Evolutionary conservation across 2,113 vertebrate genomes (phyloP).

Genomic region (Psammodynastes pulverulentus): DNA sequence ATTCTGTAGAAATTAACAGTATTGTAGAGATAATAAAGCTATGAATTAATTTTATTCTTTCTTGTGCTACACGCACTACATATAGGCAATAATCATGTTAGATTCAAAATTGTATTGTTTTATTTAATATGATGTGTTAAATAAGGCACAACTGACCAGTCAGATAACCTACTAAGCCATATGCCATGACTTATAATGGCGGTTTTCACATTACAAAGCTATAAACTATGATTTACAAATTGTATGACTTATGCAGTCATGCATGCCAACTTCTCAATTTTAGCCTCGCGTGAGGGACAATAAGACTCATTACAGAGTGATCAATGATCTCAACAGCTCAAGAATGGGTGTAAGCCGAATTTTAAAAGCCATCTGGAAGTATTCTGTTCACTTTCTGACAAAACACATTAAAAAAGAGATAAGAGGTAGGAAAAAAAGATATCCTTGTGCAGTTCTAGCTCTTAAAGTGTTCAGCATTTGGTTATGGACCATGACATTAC

Average conservation of each 20-base stretch:
- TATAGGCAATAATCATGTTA: not conserved
- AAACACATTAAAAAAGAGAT: not conserved
- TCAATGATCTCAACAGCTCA: not conserved
- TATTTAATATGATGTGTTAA: not conserved
- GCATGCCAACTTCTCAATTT: not conserved
- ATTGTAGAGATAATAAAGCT: not conserved
- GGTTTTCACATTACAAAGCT: not conserved
- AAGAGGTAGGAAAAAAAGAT: not conserved
- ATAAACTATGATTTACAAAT: not conserved
- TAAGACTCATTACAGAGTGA: not conserved
- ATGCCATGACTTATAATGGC: not conserved
- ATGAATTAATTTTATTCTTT: not conserved
- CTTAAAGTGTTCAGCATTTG: not conserved
- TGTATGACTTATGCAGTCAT: not conserved
- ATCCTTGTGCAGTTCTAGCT: not conserved
- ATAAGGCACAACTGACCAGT: not conserved
- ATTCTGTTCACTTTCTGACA: not conserved
- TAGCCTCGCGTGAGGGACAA: not conserved
- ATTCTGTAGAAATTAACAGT: not conserved
- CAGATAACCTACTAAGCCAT: not conserved
- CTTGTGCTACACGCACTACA: not conserved
- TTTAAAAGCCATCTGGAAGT: not conserved
- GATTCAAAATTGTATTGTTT: not conserved
- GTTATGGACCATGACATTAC: not conserved
- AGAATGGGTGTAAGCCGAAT: not conserved